Evolutionary conservation across 2,113 vertebrate species (phyloP).

Genomic region (Cricetomys ansorgei): DNA sequence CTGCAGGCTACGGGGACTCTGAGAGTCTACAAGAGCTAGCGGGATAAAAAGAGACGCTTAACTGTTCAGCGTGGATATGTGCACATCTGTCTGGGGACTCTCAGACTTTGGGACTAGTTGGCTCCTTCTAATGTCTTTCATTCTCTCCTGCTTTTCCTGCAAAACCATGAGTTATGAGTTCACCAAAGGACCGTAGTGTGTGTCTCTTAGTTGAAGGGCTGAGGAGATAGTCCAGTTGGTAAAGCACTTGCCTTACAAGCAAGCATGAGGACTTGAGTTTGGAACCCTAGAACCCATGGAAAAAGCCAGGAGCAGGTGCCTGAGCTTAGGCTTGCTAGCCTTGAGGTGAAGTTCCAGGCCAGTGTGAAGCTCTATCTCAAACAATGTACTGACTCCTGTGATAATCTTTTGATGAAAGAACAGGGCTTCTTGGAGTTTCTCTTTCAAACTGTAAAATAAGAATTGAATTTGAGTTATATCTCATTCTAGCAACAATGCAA

Average conservation of each 20-base stretch:
- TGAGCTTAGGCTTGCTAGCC: not conserved
- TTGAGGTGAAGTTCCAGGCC: not conserved
- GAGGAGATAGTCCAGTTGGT: not conserved
- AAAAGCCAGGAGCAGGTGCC: not conserved
- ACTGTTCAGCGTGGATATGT: not conserved
- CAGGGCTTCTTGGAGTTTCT: constrained; percentile 2
- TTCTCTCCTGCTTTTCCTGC: not conserved
- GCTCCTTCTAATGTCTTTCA: not conserved
- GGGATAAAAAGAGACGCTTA: constrained; percentile 39
- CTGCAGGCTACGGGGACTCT: not conserved
- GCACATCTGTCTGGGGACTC: not conserved
- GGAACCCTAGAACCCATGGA: not conserved
- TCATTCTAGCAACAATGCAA: not conserved
- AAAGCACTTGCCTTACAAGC: not conserved
- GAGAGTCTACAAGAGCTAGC: constrained; percentile 51
- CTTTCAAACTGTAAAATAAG: constrained; percentile 12
- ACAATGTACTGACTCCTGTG: too few relatives aligned
- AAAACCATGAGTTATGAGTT: not conserved
- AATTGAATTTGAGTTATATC: not conserved
- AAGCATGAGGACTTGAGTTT: not conserved
- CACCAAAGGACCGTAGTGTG: not conserved
- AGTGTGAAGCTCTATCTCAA: not conserved
- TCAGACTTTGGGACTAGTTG: not conserved
- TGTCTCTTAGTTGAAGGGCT: not conserved
- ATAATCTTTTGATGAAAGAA: not conserved